Conservation (phyloP, 2,888 invertebrate species). For the Stenolophus ochropezus region DNA sequence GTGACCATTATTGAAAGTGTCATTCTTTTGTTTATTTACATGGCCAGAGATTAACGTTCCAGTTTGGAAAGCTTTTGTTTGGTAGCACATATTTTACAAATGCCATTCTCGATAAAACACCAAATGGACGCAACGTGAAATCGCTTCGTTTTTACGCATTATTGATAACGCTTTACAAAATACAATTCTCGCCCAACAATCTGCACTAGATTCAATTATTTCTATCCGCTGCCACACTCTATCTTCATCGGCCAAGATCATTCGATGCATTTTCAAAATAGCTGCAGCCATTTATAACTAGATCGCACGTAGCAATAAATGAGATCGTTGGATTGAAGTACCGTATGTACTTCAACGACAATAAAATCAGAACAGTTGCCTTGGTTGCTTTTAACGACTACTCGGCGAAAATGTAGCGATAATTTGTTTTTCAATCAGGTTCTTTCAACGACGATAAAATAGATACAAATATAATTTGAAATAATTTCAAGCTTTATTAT, state of each 20-base stretch:
- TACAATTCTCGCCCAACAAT: conserved; percentile 34
- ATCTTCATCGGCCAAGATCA: neutral
- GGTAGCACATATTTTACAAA: conserved; percentile 33
- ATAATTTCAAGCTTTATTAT: no score
- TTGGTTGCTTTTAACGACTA: no score
- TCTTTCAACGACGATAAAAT: no score
- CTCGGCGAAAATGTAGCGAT: no score
- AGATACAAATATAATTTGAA: no score
- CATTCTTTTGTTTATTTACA: conserved; percentile 41
- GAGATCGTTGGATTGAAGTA: no score
- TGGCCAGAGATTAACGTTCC: conserved; percentile 37
- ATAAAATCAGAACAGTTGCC: no score
- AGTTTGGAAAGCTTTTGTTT: conserved; percentile 41
- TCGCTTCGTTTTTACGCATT: conserved; percentile 44
- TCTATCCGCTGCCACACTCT: neutral
- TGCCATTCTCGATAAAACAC: conserved; percentile 38
- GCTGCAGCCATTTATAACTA: no score
- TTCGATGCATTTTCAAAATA: no score
- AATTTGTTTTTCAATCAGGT: no score
- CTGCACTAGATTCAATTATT: neutral
- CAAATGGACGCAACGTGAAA: conserved; percentile 37
- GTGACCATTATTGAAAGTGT: conserved; percentile 40
- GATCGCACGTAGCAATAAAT: no score
- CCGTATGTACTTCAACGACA: no score
- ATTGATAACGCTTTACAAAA: conserved; percentile 43